phyloP scores from a whole-genome alignment of 2,797 vertebrate species.

The Distichodus sexfasciatus region DNA sequence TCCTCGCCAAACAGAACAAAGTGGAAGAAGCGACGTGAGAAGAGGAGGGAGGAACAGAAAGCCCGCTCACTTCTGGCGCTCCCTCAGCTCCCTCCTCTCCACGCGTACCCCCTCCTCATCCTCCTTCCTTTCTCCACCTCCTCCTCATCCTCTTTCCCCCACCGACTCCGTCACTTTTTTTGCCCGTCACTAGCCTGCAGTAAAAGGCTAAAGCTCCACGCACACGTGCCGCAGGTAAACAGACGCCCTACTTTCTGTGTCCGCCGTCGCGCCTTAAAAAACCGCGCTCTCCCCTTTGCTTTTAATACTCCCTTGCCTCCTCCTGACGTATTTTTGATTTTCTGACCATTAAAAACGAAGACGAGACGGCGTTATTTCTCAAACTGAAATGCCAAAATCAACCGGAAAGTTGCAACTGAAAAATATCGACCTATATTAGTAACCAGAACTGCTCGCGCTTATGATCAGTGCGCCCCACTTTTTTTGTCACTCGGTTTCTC shows the following conservation, averaged over 20 bases:
- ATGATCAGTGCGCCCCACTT: too few relatives aligned
- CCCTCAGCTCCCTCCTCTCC: conserved; percentile 70
- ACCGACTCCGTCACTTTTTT: conserved; percentile 26
- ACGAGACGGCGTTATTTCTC: too few relatives aligned
- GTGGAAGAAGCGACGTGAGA: conserved; percentile 71
- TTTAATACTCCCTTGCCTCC: too few relatives aligned
- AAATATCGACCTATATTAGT: too few relatives aligned
- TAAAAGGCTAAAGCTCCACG: conserved; percentile 61
- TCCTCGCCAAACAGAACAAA: conserved; percentile 64
- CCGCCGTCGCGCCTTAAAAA: conserved; percentile 41
- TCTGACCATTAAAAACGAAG: too few relatives aligned
- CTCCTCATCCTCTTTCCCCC: conserved; percentile 40
- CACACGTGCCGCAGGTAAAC: conserved; percentile 76
- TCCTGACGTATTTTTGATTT: too few relatives aligned
- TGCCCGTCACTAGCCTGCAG: conserved; percentile 67
- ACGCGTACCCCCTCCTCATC: too few relatives aligned
- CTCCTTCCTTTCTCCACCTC: conserved; percentile 58
- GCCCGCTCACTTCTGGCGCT: conserved; percentile 71
- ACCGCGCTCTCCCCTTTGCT: too few relatives aligned
- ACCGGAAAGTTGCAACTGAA: too few relatives aligned
- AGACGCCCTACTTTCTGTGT: conserved; percentile 65
- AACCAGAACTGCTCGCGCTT: too few relatives aligned
- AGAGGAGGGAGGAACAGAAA: conserved; percentile 59
- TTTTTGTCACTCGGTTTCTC: background rate
- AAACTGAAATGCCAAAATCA: too few relatives aligned